Base-by-base conservation (phyloP, 2,888 invertebrate genomes). In the Troides aeacus region DNA sequence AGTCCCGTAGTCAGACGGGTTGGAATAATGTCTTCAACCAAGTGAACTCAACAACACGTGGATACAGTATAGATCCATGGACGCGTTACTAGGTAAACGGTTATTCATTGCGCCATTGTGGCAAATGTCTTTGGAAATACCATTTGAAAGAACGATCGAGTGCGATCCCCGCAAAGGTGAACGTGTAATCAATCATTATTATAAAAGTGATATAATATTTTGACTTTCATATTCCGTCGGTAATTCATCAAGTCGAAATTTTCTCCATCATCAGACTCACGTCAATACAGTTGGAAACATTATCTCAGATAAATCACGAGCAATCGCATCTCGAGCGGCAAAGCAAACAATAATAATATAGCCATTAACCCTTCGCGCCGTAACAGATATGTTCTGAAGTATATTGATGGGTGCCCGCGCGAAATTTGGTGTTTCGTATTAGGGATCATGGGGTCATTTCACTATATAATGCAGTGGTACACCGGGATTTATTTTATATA, bases 401-500 rank as follows among this genome's bases (percentile, higher is more conserved):
- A 74, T 84, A 86, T 85, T 85, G 82, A 88, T 87, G 86, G 82
- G 77, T 77, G 75, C 77, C 73, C 67, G 39, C 64, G 69, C 70
- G 67, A 71, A 71, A 70, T 71, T 70, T 65, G 59, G 72, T 71
- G 78, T 80, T 81, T 79, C 79, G 82, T 81, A 79, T 78, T 78
- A 74, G 78, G 78, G 79, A 80, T 85, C 84, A 84, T 84, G 84
- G 79, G 79, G 80, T 80, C 79, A 76, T 80, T 80, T 81, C 79
- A 81, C 79, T 84, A 85, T 81, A 74, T 72, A 74, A 74, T 73
- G 76, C 66, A 15, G 71, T 23, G 71, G 65, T 61, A 73, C 74
- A 87, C 77, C 68, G 73, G 72, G 83, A 72, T n/a, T n/a, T n/a
- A 53, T 53, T 18, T 53, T 12, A n/a, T 7, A 6, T n/a, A 18